A percentile compares a stretch with the other conserved stretches of the same genome.
Conservation (phyloP, 2,888 invertebrate species). For the Lasioglossum leucozonium region DNA sequence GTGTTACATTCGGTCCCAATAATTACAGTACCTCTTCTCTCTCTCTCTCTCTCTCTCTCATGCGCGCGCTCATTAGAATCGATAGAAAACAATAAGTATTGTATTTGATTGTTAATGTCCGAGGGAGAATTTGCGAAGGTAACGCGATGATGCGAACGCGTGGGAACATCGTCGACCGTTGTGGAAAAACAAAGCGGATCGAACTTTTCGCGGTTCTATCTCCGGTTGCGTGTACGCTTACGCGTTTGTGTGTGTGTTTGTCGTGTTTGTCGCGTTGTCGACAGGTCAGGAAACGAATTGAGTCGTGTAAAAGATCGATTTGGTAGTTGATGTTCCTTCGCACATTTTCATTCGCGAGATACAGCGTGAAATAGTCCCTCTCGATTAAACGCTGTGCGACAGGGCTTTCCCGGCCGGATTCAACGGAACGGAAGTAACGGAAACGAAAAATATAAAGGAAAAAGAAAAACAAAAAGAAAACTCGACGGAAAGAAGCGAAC, state of each 20-base stretch:
- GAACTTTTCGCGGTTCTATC: not conserved
- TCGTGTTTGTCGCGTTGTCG: constrained; percentile 4
- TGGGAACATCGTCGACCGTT: not conserved
- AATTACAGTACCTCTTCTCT: constrained; percentile 28
- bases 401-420: constrained; percentile 77
- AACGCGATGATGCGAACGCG: constrained; percentile 31
- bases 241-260: not conserved
- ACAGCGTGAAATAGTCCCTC: too few species aligned
- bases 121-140: constrained; percentile 29
- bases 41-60: constrained; percentile 11
- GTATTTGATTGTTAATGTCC: constrained; percentile 1
- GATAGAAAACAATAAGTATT: constrained; percentile 36
- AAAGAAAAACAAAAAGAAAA: not conserved
- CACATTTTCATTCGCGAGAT: constrained; percentile 84
- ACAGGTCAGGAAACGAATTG: constrained; percentile 53
- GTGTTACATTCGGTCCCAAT: constrained; percentile 45
- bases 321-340: constrained; percentile 49
- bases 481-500: not conserved
- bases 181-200: constrained; percentile 7
- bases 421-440: constrained; percentile 68
- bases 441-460: not conserved
- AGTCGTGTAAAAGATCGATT: constrained; percentile 26
- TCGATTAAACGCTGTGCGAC: too few species aligned
- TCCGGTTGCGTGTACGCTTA: not conserved
- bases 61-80: constrained; percentile 17